Evolutionary conservation across 2,113 vertebrate species (phyloP).

Genomic region (Geococcyx californianus): DNA sequence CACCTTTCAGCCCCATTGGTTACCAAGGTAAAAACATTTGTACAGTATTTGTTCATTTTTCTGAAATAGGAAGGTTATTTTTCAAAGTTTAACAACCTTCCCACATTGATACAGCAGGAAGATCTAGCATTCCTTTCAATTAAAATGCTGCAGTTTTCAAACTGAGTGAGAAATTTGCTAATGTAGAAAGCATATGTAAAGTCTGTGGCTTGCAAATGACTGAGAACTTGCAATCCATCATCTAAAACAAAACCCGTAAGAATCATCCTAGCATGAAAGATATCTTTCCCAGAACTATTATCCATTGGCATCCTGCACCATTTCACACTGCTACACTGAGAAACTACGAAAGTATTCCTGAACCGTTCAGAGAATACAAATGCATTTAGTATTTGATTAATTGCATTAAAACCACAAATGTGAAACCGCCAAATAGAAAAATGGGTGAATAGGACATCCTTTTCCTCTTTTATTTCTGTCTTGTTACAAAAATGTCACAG

Average conservation of each 20-base stretch:
- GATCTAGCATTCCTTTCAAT: slow-evolving; percentile 33
- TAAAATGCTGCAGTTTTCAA: slow-evolving; percentile 49
- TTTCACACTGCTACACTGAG: slow-evolving; percentile 8
- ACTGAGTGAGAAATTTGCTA: slow-evolving; percentile 66
- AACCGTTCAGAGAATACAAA: slow-evolving; percentile 49
- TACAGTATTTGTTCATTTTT: neutral
- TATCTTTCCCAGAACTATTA: slow-evolving; percentile 58
- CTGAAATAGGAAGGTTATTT: slow-evolving; percentile 37
- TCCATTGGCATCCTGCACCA: slow-evolving; percentile 33
- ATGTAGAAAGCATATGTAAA: slow-evolving; percentile 54
- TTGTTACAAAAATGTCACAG: slow-evolving; percentile 21
- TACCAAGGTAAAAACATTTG: slow-evolving; percentile 10
- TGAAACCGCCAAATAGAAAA: slow-evolving; percentile 15
- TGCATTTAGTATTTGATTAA: slow-evolving; percentile 41
- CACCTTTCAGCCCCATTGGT: neutral
- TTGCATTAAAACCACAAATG: slow-evolving; percentile 28
- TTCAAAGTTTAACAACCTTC: slow-evolving; percentile 24
- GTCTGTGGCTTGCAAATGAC: slow-evolving; percentile 63
- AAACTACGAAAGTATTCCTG: slow-evolving; percentile 34
- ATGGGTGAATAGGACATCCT: slow-evolving; percentile 39
- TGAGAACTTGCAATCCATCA: slow-evolving; percentile 66
- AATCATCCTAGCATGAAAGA: slow-evolving; percentile 66
- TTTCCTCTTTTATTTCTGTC: slow-evolving; percentile 32
- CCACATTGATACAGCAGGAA: slow-evolving; percentile 35
- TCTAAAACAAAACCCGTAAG: slow-evolving; percentile 65